Evolutionary conservation across 2,113 vertebrate species (phyloP).

Genomic region (Cyanoliseus patagonus): DNA sequence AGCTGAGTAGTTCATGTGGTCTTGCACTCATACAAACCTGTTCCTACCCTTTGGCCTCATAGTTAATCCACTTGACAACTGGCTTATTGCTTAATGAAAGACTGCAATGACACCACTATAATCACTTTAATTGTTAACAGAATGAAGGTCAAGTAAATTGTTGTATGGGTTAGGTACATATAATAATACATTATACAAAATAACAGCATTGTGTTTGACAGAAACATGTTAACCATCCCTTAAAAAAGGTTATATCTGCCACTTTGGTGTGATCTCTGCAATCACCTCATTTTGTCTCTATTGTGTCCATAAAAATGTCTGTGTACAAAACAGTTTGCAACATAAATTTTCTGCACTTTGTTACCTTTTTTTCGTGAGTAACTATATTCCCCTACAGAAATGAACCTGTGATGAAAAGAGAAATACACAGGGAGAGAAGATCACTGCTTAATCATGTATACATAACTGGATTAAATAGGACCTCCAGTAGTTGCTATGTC

Average conservation of each 20-base stretch:
- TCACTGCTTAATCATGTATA: not conserved
- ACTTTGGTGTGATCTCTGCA: not conserved
- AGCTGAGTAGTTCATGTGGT: not conserved
- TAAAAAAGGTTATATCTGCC: not conserved
- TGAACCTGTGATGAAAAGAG: not conserved
- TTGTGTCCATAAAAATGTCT: not conserved
- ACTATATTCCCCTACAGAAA: not conserved
- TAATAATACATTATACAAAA: not conserved
- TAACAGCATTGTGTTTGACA: not conserved
- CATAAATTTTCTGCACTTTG: not conserved
- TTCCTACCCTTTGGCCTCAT: not conserved
- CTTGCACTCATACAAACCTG: not conserved
- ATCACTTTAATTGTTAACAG: not conserved
- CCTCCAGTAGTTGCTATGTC: not conserved
- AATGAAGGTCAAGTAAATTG: not conserved
- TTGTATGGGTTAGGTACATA: not conserved
- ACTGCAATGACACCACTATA: not conserved
- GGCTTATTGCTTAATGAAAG: not conserved
- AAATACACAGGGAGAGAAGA: not conserved
- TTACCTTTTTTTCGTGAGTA: not conserved
- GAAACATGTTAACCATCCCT: not conserved
- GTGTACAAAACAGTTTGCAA: not conserved
- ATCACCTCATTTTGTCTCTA: not conserved
- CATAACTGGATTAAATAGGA: not conserved
- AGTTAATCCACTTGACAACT: not conserved